Conservation (phyloP, 2,113 vertebrate genomes). For the Otocyon megalotis region DNA sequence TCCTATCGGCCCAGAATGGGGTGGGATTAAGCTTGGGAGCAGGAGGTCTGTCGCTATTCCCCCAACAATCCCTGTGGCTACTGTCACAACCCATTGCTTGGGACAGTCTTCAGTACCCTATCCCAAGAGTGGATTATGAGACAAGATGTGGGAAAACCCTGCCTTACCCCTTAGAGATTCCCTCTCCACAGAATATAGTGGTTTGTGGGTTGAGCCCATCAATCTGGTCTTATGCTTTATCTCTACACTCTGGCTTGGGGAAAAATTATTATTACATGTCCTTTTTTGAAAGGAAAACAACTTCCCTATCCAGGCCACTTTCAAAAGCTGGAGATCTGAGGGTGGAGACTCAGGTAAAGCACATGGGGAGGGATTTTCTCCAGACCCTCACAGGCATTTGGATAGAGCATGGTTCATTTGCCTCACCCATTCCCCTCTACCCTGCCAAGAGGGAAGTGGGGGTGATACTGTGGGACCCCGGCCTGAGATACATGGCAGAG, state of each 20-base stretch:
- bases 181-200: constrained; percentile 16
- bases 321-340: constrained; percentile 30
- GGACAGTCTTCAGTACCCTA: constrained; percentile 18
- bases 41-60: not conserved
- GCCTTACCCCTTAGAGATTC: not conserved
- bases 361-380: not conserved
- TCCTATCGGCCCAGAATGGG: not conserved
- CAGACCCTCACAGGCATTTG: constrained; percentile 47
- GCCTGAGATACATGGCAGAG: constrained; percentile 35
- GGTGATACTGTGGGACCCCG: constrained; percentile 60
- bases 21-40: not conserved
- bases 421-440: constrained; percentile 13
- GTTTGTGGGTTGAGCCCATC: constrained; percentile 4
- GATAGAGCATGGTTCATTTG: constrained; percentile 46
- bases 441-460: constrained; percentile 54
- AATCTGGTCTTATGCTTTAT: not conserved
- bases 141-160: not conserved
- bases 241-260: too few relatives aligned
- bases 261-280: too few relatives aligned
- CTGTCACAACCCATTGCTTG: constrained; percentile 33
- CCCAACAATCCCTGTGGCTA: not conserved
- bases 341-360: constrained; percentile 46
- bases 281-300: too few relatives aligned
- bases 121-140: constrained; percentile 9
- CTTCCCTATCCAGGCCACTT: not conserved